phyloP scores from a whole-genome alignment of 2,113 vertebrate species.

The Tachysurus vachellii region DNA sequence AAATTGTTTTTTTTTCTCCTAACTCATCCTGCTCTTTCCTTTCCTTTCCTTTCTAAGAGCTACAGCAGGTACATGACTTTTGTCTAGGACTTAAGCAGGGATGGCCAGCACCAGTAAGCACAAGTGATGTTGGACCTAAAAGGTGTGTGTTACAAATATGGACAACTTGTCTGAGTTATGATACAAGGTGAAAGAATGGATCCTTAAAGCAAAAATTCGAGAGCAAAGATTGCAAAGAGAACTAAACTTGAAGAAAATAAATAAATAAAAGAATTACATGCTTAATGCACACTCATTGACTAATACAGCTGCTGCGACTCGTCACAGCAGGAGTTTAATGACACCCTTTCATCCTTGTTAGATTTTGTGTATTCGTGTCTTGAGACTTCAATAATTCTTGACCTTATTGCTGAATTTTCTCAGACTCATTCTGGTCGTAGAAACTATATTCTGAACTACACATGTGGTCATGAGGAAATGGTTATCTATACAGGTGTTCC shows the following conservation, averaged over 20 bases:
- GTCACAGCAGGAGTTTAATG: neutral
- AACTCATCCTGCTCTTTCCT: neutral
- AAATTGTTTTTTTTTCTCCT: neutral
- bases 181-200: neutral
- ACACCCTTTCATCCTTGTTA: neutral
- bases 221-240: neutral
- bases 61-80: neutral
- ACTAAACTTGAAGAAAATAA: neutral
- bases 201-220: neutral
- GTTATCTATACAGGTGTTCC: neutral
- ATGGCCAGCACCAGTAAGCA: neutral
- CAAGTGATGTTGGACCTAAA: neutral
- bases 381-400: neutral
- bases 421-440: neutral
- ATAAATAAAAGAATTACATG: neutral
- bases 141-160: neutral
- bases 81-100: neutral
- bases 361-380: neutral
- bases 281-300: neutral
- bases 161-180: neutral
- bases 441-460: neutral
- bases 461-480: neutral
- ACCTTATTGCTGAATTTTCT: neutral
- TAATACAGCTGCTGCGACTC: neutral
- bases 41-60: neutral